Base-by-base conservation (phyloP, 1,140 invertebrate genomes). In the Antheraea pernyi region DNA sequence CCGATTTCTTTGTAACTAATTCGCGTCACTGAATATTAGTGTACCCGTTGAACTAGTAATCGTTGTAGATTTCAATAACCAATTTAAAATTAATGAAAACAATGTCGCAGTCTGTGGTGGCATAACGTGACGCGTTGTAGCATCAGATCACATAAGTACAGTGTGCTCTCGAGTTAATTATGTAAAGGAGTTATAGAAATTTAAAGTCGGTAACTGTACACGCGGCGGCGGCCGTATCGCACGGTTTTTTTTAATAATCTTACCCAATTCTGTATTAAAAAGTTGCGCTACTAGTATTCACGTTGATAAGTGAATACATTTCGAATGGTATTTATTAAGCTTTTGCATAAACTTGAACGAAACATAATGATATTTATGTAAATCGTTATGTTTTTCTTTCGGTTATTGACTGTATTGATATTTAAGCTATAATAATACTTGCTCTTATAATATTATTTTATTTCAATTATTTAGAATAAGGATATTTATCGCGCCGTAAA, bases 121-220 rank as follows among this genome's bases (percentile, higher is more conserved):
- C 1, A 42, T 42, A 3, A 42, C 11, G 39, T 42, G 58, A 16
- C 58, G 7, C 58, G 58, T 19, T 19, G 59, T 19, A 60, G 9
- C 59, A 4, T 60, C 3, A 30, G 16, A 19, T 63, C 3, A 13
- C 30, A 22, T 63, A 36, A 22, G 61, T 30, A 63, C 19, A 65
- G 37, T 65, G 18, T 65, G 19, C 39, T 11, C 19, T 2, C 30
- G 7, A 18, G 13, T 65, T 65, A 65, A 65, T 65, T 65, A 42
- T 65, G 61, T 63, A 63, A 36, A 63, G 61, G n/a, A 63, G 61
- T 30, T 37, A 42, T 65, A 42, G 36, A 65, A 19, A 42, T 42
- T 42, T 65, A 42, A 65, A 19, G 63, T 65, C 37, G 63, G 39
- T 65, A 65, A 42, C 63, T 65, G 63, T 65, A 65, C 63, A 37